Conservation (phyloP, 2,113 vertebrate species). For the Gnathonemus longibarbis region DNA sequence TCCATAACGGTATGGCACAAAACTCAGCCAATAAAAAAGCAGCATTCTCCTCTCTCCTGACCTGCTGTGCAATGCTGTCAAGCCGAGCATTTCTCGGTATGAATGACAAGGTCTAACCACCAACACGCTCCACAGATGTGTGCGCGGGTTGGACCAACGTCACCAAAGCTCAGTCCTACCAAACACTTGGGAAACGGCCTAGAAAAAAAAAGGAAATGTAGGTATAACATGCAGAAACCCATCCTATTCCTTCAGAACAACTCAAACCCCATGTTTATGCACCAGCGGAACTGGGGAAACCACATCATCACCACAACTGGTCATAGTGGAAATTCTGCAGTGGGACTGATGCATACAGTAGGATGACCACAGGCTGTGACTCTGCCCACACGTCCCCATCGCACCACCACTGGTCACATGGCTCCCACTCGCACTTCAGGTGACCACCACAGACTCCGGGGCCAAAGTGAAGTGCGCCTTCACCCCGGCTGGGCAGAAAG, state of each 20-base stretch:
- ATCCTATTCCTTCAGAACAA: neutral
- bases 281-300: neutral
- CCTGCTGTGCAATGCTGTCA: neutral
- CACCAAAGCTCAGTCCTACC: neutral
- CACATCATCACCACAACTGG: neutral
- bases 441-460: neutral
- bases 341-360: neutral
- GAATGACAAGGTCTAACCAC: neutral
- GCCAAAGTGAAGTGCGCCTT: neutral
- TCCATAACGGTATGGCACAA: neutral
- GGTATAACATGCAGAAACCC: neutral
- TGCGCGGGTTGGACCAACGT: neutral
- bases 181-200: neutral
- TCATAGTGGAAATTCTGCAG: neutral
- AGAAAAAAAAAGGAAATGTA: neutral
- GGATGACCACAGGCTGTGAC: neutral
- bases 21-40: neutral
- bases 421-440: neutral
- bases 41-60: neutral
- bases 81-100: neutral
- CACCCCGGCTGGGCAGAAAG: neutral
- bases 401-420: neutral
- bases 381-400: neutral
- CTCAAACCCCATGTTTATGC: neutral
- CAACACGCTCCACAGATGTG: neutral